phyloP scores from a whole-genome alignment of 2,797 vertebrate genomes.

The Helarctos malayanus region DNA sequence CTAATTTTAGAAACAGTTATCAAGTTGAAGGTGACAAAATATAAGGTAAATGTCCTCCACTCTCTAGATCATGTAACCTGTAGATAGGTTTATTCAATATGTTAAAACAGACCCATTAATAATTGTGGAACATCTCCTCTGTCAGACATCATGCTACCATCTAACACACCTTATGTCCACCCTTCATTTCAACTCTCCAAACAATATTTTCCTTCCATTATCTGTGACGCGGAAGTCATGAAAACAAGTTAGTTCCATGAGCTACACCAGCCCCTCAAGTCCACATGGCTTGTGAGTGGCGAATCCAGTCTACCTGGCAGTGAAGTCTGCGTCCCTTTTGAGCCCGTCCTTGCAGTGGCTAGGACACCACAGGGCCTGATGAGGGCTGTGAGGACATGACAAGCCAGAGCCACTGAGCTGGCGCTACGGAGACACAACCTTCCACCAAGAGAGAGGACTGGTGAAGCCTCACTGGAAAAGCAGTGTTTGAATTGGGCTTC shows the following conservation, averaged over 20 bases:
- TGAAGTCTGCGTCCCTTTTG: neutral
- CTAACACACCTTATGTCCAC: neutral
- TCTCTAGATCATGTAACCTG: neutral
- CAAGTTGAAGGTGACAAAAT: neutral
- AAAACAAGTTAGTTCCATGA: neutral
- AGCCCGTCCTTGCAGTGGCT: neutral
- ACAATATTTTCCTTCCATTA: neutral
- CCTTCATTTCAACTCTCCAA: neutral
- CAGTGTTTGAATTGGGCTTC: no score
- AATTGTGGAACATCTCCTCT: neutral
- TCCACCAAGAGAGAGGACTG: accelerated
- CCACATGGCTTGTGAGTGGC: neutral
- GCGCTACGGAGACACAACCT: accelerated
- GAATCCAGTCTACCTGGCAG: neutral
- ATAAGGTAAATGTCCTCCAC: neutral
- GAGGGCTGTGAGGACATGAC: accelerated
- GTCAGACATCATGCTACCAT: neutral
- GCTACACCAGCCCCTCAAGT: neutral
- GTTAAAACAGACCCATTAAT: neutral
- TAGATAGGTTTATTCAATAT: neutral
- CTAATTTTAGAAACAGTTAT: neutral
- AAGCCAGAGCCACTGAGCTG: neutral
- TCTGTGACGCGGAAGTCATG: neutral
- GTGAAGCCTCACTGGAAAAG: neutral
- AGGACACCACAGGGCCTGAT: accelerated